These are phyloP conservation scores for Melanargia galathea DNA, from an alignment of 2,888 invertebrate species.

Conservation along the genomic window DNA sequence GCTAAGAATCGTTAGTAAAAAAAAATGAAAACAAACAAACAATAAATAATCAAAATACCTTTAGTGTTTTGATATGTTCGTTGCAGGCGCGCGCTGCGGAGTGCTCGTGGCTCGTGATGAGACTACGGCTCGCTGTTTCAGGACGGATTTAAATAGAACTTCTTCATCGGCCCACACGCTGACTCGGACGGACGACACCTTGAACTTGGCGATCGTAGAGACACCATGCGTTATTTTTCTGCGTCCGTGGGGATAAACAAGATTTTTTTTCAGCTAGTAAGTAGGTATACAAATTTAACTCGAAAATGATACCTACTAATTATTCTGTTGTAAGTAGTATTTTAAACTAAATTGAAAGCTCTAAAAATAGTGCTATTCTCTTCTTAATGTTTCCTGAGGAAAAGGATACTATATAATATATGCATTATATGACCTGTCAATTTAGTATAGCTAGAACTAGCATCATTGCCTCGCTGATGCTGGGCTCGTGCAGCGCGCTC, in stretches of 20 bases:
- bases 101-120: slow-evolving; percentile 64
- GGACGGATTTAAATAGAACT: slow-evolving; percentile 75
- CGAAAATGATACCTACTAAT: no score
- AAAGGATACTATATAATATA: no score
- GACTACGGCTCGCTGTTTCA: slow-evolving; percentile 58
- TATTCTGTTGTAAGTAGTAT: no score
- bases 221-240: slow-evolving; percentile 48
- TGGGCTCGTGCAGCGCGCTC: no score
- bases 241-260: no score
- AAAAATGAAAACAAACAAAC: slow-evolving; percentile 36
- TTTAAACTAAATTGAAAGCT: no score
- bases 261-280: neutral
- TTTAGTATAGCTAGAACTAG: no score
- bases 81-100: slow-evolving; percentile 77
- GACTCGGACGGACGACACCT: slow-evolving; percentile 73
- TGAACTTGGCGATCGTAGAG: slow-evolving; percentile 66
- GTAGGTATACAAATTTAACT: no score
- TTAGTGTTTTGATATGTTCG: slow-evolving; percentile 56
- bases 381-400: no score
- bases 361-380: no score
- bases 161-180: slow-evolving; percentile 73
- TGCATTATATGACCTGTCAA: no score
- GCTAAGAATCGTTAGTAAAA: neutral
- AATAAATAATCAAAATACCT: slow-evolving; percentile 33
- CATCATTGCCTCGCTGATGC: no score